Evolutionary conservation across 2,113 vertebrate genomes (phyloP), one percentile per base, ranked within the genome.

Genomic region (Otus sunia): DNA sequence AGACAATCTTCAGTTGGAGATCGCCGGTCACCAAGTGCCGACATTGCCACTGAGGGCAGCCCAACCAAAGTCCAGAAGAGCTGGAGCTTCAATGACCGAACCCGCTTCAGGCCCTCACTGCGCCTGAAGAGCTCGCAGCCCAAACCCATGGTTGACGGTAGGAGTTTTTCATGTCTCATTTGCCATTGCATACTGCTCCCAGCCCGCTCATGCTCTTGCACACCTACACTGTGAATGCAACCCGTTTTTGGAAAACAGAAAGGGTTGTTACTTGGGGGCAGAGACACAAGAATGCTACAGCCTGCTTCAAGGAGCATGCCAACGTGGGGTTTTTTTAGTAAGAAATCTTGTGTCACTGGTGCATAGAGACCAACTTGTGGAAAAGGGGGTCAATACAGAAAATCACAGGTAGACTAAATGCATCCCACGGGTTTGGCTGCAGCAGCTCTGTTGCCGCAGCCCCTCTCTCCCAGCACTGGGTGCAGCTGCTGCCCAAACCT

Each of bases 51-150:
- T 0, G 99, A 99, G 77, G 98, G 98, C 89, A 99, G 99, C 96
- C 99, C 99, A 15, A 98, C 98, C 94, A 99, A 99, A 97, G 99
- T 99, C 8, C 99, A 99, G 97, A 99, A 99, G 97, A 99, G 99
- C 97, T 99, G 99, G 99, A 99, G 99, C 96, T 99, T 99, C 98
- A 99, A 99, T 1, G 99, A 99, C 97, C 98, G 99, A 72, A 99
- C 99, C 0, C 98, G 99, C 87, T 99, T 99, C 98, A 98, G 99
- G 92, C 99, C 99, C 43, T 99, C 99, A 0, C 98, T 99, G 27
- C 98, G 99, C 64, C 98, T 99, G 37, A 99, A 99, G 98, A 99
- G 99, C 97, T 98, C 98, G 1, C 99, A 99, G 96, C 99, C 99
- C 16, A 99, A 99, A 72, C 98, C 99, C 19, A 97, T 98, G 88